A percentile compares a stretch with the other conserved stretches of the same genome.
phyloP scores from a whole-genome alignment of 2,113 vertebrate genomes.

The Ivindomyrus marchei region DNA sequence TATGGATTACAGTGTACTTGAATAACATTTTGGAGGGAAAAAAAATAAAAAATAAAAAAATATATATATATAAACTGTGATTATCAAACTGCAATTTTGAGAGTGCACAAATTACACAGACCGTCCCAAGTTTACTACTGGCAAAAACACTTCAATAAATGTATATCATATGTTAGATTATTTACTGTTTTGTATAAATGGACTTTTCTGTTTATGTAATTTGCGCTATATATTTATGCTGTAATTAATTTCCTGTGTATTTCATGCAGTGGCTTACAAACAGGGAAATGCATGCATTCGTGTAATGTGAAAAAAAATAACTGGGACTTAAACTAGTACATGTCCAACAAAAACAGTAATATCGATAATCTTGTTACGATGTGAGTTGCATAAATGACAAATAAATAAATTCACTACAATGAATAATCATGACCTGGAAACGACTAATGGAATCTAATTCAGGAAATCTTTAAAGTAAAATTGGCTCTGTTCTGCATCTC shows the following conservation, averaged over 20 bases:
- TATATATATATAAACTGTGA: background rate
- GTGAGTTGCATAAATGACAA: background rate
- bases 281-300: background rate
- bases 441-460: background rate
- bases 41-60: too few relatives aligned
- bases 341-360: background rate
- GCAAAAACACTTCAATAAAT: background rate
- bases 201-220: background rate
- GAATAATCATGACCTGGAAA: background rate
- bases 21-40: background rate
- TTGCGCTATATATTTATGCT: background rate
- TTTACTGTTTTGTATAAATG: background rate
- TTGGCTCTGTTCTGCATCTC: background rate
- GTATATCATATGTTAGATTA: background rate
- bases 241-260: background rate
- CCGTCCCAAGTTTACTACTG: background rate
- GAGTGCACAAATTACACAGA: background rate
- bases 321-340: background rate
- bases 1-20: background rate
- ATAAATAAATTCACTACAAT: background rate
- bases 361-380: background rate
- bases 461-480: background rate
- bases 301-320: background rate
- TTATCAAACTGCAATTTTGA: background rate
- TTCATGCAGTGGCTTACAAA: background rate